Conservation (phyloP, 2,888 invertebrate genomes). For the Lampropteryx suffumata region DNA sequence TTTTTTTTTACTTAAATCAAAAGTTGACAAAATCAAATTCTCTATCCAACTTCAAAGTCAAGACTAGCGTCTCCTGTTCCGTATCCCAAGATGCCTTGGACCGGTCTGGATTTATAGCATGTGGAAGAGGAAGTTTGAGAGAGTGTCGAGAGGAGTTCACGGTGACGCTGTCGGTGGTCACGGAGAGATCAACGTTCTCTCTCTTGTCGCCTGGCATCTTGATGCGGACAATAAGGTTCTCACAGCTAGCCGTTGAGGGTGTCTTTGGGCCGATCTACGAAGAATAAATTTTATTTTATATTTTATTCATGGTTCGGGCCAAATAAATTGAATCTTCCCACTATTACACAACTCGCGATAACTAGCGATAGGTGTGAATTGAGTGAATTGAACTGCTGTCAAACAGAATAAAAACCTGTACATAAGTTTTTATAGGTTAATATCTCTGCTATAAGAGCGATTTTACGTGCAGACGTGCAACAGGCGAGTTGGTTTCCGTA, state of each 20-base stretch:
- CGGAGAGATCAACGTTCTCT: slow-evolving; percentile 89
- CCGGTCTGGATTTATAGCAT: slow-evolving; percentile 90
- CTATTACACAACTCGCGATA: too few species aligned
- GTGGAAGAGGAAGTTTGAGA: slow-evolving; percentile 90
- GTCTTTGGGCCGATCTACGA: slow-evolving; percentile 91
- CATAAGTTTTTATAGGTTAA: too few species aligned
- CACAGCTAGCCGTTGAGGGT: slow-evolving; percentile 91
- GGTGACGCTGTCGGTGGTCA: slow-evolving; percentile 83
- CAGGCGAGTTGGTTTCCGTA: too few species aligned
- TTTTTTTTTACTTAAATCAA: slow-evolving; percentile 60
- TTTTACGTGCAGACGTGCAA: too few species aligned
- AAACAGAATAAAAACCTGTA: too few species aligned
- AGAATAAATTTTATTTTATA: slow-evolving; percentile 9
- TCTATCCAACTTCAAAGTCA: slow-evolving; percentile 88
- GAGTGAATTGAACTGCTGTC: too few species aligned
- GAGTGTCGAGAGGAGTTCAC: slow-evolving; percentile 85
- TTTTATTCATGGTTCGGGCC: too few species aligned
- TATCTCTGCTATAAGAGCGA: too few species aligned
- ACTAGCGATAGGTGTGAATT: too few species aligned
- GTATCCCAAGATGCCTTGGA: slow-evolving; percentile 92
- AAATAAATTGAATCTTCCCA: too few species aligned
- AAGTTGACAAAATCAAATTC: slow-evolving; percentile 95
- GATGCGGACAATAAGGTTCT: slow-evolving; percentile 91
- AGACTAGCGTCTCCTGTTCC: slow-evolving; percentile 84
- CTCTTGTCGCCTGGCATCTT: slow-evolving; percentile 89